Evolutionary conservation across 2,113 vertebrate species (phyloP).

Genomic region (Phyllopteryx taeniolatus): DNA sequence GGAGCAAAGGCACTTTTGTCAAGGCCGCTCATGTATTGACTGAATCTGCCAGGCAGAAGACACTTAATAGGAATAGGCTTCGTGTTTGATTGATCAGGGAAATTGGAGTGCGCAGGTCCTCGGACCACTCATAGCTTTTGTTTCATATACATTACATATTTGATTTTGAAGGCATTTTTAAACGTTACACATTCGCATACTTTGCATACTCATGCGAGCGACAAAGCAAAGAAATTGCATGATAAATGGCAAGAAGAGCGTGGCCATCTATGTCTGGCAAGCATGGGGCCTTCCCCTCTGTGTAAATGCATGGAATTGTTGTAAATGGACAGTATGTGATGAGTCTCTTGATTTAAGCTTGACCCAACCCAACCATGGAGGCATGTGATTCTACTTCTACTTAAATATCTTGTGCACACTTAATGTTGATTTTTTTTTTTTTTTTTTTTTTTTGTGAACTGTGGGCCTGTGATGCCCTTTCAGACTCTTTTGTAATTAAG

Average conservation of each 20-base stretch:
- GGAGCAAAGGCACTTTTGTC: slow-evolving; percentile 35
- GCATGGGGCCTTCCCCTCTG: slow-evolving; percentile 15
- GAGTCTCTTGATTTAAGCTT: slow-evolving; percentile 49
- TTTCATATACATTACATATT: not conserved
- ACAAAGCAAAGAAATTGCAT: not conserved
- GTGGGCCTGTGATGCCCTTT: no score
- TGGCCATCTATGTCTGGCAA: slow-evolving; percentile 26
- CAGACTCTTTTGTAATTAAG: no score
- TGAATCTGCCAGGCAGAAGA: slow-evolving; percentile 29
- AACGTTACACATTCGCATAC: slow-evolving; percentile 6
- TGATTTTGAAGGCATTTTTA: slow-evolving; percentile 23
- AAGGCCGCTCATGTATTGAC: slow-evolving; percentile 45
- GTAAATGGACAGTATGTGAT: slow-evolving; percentile 11
- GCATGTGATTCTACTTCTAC: slow-evolving; percentile 35
- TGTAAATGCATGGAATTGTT: slow-evolving; percentile 31
- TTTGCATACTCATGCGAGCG: not conserved
- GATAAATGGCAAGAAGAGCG: not conserved
- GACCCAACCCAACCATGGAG: slow-evolving; percentile 32
- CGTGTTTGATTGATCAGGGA: slow-evolving; percentile 19
- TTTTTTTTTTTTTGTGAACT: no score
- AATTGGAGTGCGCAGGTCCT: not conserved
- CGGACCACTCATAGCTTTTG: not conserved
- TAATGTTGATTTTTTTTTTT: no score
- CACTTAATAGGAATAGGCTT: slow-evolving; percentile 21
- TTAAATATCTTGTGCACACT: no score